Base-by-base conservation (phyloP, 2,113 vertebrate species). In the Datnioides undecimradiatus region DNA sequence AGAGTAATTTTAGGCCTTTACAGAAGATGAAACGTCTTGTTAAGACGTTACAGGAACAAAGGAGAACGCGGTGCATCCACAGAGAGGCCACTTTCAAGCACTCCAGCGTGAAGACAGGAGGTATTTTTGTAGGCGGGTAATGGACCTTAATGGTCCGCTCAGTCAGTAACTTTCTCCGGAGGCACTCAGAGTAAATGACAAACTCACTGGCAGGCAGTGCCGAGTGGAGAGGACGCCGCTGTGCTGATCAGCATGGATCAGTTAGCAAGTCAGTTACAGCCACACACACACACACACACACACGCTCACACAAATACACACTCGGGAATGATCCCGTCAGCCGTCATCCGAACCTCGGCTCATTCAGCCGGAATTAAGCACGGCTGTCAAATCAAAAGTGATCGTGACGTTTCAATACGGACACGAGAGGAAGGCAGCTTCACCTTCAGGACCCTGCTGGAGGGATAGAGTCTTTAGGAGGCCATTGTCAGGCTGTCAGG, bases 401-500 rank as follows among this genome's bases (percentile, higher is more conserved):
- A 83, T 80, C 54, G 69, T 13, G 82, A 85, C 86, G 58, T 60
- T 17, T 70, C 51, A 54, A 11, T n/a, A 12, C 5, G 40, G 68
- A 41, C 9, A 69, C 11, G 25, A 33, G 59, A 51, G 62, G 77
- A 80, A 66, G 69, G 49, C 23, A 6, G 38, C 41, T 75, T 85
- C 81, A 87, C 88, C 80, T 82, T 33, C 3, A 70, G 55, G 85
- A 76, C 87, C 80, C 75, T 0, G 67, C 0, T 16, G 55, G 9
- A 34, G 73, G 49, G 71, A 84, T 58, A 72, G 66, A 83, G 85
- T 80, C 85, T 85, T 85, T 59, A 41, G 76, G 40, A 68, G 78
- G 73, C 78, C 84, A 87, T 90, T 90, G 90, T 88, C 51, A 34
- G 67, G 60, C 83, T 91, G 91, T 90, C 91, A 90, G 46, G 34